Percentiles rank a stretch among this genome's conserved stretches.
Conservation (phyloP, 1,140 invertebrate species). For the Trichoplusia ni region DNA sequence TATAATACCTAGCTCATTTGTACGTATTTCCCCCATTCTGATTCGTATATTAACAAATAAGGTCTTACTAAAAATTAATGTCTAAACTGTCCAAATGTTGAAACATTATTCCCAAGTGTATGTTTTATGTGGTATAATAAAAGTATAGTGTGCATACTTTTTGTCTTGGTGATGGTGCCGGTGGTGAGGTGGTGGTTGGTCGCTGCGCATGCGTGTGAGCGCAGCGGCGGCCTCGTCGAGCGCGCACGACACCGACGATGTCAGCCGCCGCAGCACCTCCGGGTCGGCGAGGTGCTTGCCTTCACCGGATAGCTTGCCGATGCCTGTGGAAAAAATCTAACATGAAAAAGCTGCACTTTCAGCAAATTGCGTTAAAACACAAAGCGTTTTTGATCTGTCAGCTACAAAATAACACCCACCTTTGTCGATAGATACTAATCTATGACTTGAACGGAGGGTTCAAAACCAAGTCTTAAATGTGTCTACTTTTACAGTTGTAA, state of each 20-base stretch:
- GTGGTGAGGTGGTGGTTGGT: constrained; percentile 80
- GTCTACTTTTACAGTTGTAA: background rate
- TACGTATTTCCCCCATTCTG: too few species aligned
- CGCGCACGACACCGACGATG: constrained; percentile 95
- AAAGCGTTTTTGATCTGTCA: background rate
- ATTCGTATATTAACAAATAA: too few species aligned
- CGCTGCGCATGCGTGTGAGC: constrained; percentile 95
- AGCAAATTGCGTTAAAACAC: background rate
- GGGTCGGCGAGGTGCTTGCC: constrained; percentile 90
- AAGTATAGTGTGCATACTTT: constrained; percentile 16
- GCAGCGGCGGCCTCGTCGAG: constrained; percentile 97
- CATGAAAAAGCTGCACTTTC: background rate
- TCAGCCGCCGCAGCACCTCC: constrained; percentile 91
- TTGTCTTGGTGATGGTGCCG: constrained; percentile 77
- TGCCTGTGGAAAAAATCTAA: constrained; percentile 80
- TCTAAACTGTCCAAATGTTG: too few species aligned
- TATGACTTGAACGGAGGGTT: too few species aligned
- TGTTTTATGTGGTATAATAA: too few species aligned
- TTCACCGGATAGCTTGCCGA: constrained; percentile 90
- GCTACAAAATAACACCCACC: background rate
- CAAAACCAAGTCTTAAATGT: too few species aligned
- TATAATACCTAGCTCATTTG: too few species aligned
- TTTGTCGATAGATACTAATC: too few species aligned
- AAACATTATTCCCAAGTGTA: too few species aligned
- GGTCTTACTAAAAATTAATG: too few species aligned